Base-by-base conservation (phyloP, 1,140 invertebrate genomes). In the Sesamia nonagrioides region DNA sequence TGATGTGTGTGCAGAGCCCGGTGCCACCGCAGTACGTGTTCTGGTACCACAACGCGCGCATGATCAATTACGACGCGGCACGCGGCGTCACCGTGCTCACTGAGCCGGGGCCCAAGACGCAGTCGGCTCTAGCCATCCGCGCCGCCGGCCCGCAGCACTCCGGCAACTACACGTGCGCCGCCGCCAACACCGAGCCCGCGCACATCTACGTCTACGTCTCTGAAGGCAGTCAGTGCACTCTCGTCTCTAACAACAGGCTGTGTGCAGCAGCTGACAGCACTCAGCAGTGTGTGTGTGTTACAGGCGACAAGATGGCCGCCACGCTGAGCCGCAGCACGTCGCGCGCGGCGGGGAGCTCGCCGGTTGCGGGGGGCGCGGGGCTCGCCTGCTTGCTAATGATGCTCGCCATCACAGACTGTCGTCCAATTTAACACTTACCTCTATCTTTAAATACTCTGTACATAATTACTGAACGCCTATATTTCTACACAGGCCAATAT, bases 31-130 rank as follows among this genome's bases (percentile, higher is more conserved):
- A 98, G 92, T 98, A 97, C 95, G 97, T 98, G 82, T 98, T 98
- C 95, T 98, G 97, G 98, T 98, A 97, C 95, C 98, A 98, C 95
- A 98, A 98, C 95, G 97, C 97, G 88, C 96, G 97, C 80, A 98
- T 98, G 97, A 98, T 98, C 95, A 98, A 98, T 95, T 98, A 98
- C 93, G 98, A 98, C 96, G 82, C 95, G 96, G 61, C 96, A 97
- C 86, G 97, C 77, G 98, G 97, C 85, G 97, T 98, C 76, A 96
- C 96, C 82, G 98, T 98, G 84, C 96, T 97, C 92, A 98, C 97
- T 58, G 97, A 97, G 92, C 97, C 97, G 76, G 97, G 97, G 78
- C 96, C 97, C 88, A 96, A 97, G 87, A 98, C 97, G 54, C 97
- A 98, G 93, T 98, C 97, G 84, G 96, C 97, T 81, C 96, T 98